These are phyloP conservation scores for Caenorhabditis panamensis DNA, from an alignment of 2,888 invertebrate genomes.

Conservation along the genomic window DNA sequence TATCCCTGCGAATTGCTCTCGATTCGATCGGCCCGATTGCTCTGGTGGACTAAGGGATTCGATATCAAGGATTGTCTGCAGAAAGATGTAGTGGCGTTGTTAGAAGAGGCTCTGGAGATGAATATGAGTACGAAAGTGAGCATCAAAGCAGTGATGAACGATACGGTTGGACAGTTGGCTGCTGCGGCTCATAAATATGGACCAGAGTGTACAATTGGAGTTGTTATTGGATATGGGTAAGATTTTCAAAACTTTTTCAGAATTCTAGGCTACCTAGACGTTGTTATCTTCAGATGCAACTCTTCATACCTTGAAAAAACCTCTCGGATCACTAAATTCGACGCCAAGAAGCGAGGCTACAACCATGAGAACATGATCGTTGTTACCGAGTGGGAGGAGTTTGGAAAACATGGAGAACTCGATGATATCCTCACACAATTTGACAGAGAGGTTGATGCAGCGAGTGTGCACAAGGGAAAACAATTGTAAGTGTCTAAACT, in stretches of 20 bases:
- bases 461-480: slow-evolving; percentile 81
- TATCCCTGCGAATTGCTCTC: slow-evolving; percentile 81
- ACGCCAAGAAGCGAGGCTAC: slow-evolving; percentile 75
- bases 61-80: slow-evolving; percentile 81
- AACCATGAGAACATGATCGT: slow-evolving; percentile 80
- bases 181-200: slow-evolving; percentile 80
- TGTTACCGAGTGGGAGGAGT: slow-evolving; percentile 82
- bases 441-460: slow-evolving; percentile 79
- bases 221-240: slow-evolving; percentile 81
- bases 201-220: slow-evolving; percentile 79
- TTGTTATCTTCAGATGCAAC: slow-evolving; percentile 75
- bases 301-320: slow-evolving; percentile 81
- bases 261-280: background rate
- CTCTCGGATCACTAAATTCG: slow-evolving; percentile 79
- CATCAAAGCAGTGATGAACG: slow-evolving; percentile 82
- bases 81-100: slow-evolving; percentile 80
- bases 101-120: slow-evolving; percentile 81
- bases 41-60: slow-evolving; percentile 82
- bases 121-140: slow-evolving; percentile 81
- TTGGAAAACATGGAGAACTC: slow-evolving; percentile 80
- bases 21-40: slow-evolving; percentile 80
- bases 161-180: slow-evolving; percentile 81
- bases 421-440: slow-evolving; percentile 79
- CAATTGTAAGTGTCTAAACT: no score
- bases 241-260: background rate